Evolutionary conservation across 2,797 vertebrate genomes (phyloP).

Genomic region (Loris lydekkerianus): DNA sequence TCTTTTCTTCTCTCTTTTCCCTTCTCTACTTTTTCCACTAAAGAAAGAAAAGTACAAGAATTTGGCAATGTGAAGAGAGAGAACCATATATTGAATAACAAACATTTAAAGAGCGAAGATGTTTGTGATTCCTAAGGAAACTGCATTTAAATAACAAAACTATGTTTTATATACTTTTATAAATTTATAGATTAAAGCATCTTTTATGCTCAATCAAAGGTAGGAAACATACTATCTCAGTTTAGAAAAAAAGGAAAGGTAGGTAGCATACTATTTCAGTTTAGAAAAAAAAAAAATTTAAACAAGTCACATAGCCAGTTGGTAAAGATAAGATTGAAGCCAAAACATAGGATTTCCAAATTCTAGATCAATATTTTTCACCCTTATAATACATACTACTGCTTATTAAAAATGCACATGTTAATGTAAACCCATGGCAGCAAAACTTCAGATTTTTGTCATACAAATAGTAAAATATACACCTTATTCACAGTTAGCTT

Average conservation of each 20-base stretch:
- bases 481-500: constrained; percentile 47
- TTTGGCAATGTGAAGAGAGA: constrained; percentile 14
- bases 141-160: constrained; percentile 50
- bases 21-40: neutral
- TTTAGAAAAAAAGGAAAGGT: neutral
- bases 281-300: neutral
- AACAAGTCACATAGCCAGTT: neutral
- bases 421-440: neutral
- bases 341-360: neutral
- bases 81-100: neutral
- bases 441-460: constrained; percentile 46
- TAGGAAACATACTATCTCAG: neutral
- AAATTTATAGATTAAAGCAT: constrained; percentile 41
- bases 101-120: constrained; percentile 1
- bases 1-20: neutral
- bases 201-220: neutral
- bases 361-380: neutral
- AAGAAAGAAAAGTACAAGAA: neutral
- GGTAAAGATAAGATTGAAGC: neutral
- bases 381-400: neutral
- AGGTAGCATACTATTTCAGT: neutral
- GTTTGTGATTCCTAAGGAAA: constrained; percentile 29
- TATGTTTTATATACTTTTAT: constrained; percentile 21
- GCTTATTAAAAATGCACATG: constrained; percentile 58
- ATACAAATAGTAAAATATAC: constrained; percentile 65